Evolutionary conservation across 2,888 invertebrate genomes (phyloP), one percentile per base, ranked within the genome.

Genomic region (Ophraella communa): DNA sequence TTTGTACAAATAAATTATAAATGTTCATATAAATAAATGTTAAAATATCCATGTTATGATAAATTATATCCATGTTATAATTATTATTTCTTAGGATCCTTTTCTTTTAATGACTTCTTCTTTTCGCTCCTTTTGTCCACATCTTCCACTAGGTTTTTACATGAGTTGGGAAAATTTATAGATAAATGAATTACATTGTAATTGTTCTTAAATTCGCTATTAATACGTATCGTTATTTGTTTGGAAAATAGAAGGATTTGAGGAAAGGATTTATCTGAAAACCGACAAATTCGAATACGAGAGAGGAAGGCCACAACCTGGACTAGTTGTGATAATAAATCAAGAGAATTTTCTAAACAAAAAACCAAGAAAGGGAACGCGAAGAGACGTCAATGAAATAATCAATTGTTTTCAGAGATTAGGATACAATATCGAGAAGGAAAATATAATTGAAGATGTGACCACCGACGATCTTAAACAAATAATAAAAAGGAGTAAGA

Each of bases 361-460:
- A 1, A 62, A 47, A 8, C 33, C 35, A 5, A 67, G 79, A 58
- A 23, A 14, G 20, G 80, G 80, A 2, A 76, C 74, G 23, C 72
- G 71, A 49, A 67, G 74, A 61, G 80, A 81, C 66, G 79, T 80
- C 0, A 75, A 77, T 35, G 76, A 78, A 64, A 71, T 80, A 11
- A 70, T 76, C 17, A 45, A 70, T 2, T 77, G 76, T 24, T 74
- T 80, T 39, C 76, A 77, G 52, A 67, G 79, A 44, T 65, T 76
- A 20, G 80, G 79, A 17, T 80, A 74, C 53, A 80, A 80, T 61
- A 72, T 80, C 27, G 66, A 69, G 4, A 52, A 68, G 11, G 54
- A 73, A 5, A 64, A 78, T 56, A 72, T 80, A 30, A 58, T 70
- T 35, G 71, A 58, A 11, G 73, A 80, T 62, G 68, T 65, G 1